Percentiles rank a stretch among this genome's conserved stretches.
These are phyloP conservation scores for Stomatorhinus ivindoensis DNA, from an alignment of 2,113 vertebrate species.

Conservation along the genomic window DNA sequence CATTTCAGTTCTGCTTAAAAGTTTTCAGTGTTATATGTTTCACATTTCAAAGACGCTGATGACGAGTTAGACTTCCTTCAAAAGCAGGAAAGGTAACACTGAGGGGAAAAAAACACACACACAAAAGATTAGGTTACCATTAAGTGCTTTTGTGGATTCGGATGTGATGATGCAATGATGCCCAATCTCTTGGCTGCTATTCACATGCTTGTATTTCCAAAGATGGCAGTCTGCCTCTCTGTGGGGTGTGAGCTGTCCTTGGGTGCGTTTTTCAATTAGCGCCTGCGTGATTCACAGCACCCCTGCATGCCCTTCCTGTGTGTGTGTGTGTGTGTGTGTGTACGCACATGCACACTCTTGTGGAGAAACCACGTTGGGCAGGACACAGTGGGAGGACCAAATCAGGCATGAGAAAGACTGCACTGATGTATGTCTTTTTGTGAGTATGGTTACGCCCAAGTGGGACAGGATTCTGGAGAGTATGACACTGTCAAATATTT, in stretches of 20 bases:
- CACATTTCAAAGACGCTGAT: neutral
- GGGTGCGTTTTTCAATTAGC: conserved; percentile 16
- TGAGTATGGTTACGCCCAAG: neutral
- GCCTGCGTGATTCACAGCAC: neutral
- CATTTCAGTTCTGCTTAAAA: conserved; percentile 5
- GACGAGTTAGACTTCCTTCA: neutral
- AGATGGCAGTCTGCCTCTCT: neutral
- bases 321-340: neutral
- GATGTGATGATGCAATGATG: neutral
- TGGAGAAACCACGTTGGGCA: neutral
- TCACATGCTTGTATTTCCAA: neutral
- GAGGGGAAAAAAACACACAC: neutral
- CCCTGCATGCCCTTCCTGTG: neutral
- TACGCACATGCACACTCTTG: neutral
- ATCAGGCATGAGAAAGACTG: neutral
- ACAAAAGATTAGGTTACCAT: neutral
- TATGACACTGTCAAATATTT: neutral
- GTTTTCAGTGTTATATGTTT: neutral
- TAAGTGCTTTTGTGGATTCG: neutral
- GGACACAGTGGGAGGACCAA: neutral
- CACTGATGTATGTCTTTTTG: neutral
- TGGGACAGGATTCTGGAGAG: neutral
- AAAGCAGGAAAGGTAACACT: neutral
- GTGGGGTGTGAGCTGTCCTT: neutral
- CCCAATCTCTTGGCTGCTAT: neutral